Conservation (phyloP, 2,113 vertebrate genomes). For the Pteruthius melanotis region DNA sequence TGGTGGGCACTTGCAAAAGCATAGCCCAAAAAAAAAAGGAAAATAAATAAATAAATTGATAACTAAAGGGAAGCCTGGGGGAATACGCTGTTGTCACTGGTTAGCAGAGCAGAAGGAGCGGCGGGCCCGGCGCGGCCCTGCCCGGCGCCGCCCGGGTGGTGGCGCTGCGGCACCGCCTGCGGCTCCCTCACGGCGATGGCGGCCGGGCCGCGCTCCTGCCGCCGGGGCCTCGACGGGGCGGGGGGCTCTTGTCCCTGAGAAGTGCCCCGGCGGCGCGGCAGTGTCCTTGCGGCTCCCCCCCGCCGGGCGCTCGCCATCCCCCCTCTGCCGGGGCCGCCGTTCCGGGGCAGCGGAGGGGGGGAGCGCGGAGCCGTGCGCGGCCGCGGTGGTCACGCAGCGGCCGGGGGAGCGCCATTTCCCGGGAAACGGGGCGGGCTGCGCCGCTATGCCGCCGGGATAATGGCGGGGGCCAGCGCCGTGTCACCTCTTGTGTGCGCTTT, state of each 20-base stretch:
- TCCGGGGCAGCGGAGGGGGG: background rate
- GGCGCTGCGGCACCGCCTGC: constrained; percentile 57
- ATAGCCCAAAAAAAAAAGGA: background rate
- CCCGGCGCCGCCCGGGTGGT: constrained; percentile 16
- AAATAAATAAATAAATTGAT: no score
- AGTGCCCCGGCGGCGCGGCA: no score
- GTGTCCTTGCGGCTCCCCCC: no score
- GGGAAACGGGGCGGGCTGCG: constrained; percentile 83
- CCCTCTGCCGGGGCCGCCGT: background rate
- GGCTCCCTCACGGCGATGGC: no score
- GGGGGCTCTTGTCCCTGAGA: no score
- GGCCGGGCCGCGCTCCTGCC: no score
- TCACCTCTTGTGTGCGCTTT: constrained; percentile 85
- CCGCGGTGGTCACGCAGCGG: background rate
- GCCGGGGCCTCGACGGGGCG: no score
- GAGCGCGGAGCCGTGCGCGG: background rate
- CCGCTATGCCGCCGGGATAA: constrained; percentile 95
- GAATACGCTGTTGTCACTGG: rapidly evolving
- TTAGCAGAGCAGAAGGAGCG: background rate
- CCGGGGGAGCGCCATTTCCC: constrained; percentile 77
- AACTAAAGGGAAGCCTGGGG: no score
- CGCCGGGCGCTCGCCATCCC: background rate
- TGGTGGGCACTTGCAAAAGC: no score
- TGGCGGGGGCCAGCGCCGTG: constrained; percentile 84
- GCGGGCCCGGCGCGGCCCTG: background rate